Conservation (phyloP, 2,113 vertebrate species). For the Turnix velox region DNA sequence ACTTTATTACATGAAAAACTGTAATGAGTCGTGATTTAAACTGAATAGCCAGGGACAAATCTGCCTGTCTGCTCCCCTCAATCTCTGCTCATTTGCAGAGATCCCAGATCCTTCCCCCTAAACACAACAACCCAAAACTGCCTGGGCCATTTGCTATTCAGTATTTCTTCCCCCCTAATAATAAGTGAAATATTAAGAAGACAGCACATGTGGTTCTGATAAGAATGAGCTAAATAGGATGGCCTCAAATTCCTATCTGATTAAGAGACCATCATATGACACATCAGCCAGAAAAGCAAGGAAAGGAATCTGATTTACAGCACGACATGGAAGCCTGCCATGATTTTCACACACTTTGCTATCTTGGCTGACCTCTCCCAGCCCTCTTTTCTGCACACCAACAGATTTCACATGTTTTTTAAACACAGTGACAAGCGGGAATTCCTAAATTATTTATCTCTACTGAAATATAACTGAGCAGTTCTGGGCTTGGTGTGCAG, state of each 20-base stretch:
- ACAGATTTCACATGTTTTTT: conserved; percentile 55
- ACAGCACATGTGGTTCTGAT: conserved; percentile 51
- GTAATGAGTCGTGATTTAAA: conserved; percentile 41
- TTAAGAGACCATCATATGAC: conserved; percentile 29
- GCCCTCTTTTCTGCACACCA: conserved; percentile 29
- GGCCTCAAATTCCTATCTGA: conserved; percentile 32
- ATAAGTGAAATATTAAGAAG: neutral
- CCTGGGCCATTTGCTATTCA: neutral
- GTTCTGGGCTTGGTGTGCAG: neutral
- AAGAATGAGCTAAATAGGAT: neutral
- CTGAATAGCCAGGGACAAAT: conserved; percentile 8
- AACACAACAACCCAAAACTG: neutral
- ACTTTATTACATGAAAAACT: conserved; percentile 15
- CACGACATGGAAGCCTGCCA: conserved; percentile 3
- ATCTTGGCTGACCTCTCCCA: conserved; percentile 47
- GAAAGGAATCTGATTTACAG: conserved; percentile 46
- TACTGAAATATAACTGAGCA: conserved; percentile 39
- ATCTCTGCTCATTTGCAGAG: neutral
- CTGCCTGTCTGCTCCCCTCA: conserved; percentile 15
- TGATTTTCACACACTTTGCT: conserved; percentile 36
- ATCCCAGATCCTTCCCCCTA: neutral
- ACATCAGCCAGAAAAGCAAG: conserved; percentile 30
- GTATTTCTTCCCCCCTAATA: neutral
- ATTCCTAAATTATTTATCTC: conserved; percentile 59
- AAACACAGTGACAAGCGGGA: conserved; percentile 33